Percentiles rank a stretch among this genome's conserved stretches.
Evolutionary conservation across 2,797 vertebrate species (phyloP).

Genomic region (Anas acuta): DNA sequence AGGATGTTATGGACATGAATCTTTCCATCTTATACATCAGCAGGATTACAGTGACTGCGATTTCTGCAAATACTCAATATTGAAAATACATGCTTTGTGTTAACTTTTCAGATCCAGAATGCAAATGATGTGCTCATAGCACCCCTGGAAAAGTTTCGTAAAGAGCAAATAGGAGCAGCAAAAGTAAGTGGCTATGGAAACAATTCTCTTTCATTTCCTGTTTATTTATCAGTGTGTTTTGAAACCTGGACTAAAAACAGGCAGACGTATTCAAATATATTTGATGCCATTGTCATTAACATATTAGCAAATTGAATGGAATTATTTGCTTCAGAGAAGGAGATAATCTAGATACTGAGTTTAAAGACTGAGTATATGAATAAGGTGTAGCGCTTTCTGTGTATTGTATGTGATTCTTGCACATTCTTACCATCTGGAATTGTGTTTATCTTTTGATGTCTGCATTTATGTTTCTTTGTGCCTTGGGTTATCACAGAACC

Average conservation of each 20-base stretch:
- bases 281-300: background rate
- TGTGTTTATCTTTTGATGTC: background rate
- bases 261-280: background rate
- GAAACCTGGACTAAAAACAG: background rate
- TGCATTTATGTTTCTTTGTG: background rate
- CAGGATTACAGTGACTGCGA: background rate
- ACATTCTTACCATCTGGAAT: background rate
- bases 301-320: background rate
- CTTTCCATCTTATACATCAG: background rate
- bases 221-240: slow-evolving; percentile 30
- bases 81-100: slow-evolving; percentile 49
- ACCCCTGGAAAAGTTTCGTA: slow-evolving; percentile 95
- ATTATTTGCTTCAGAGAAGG: background rate
- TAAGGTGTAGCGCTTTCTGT: background rate
- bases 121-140: slow-evolving; percentile 96
- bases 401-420: background rate
- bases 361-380: background rate
- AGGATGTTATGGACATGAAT: background rate
- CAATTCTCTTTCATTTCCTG: background rate
- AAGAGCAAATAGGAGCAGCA: slow-evolving; percentile 97
- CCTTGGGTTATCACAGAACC: background rate
- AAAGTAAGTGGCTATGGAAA: slow-evolving; percentile 87
- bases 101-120: slow-evolving; percentile 91
- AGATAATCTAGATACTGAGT: background rate
- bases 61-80: slow-evolving; percentile 8